Conservation (phyloP, 2,888 invertebrate species). For the Cryptocephalus primarius region DNA sequence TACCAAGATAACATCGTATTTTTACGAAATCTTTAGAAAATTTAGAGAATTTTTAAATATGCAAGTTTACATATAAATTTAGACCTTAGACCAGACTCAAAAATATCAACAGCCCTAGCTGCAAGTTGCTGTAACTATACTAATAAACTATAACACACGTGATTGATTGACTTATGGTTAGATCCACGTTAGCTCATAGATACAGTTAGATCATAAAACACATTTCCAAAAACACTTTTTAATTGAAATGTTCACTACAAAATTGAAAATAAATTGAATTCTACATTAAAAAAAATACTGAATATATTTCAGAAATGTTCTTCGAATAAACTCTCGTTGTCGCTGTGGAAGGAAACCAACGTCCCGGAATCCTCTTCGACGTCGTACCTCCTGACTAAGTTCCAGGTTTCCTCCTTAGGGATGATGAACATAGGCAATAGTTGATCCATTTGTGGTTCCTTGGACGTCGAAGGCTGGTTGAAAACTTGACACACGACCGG, state of each 20-base stretch:
- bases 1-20: no score
- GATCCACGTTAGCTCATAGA: no score
- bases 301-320: constrained; percentile 20
- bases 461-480: constrained; percentile 12
- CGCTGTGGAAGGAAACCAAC: constrained; percentile 30
- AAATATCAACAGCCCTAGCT: no score
- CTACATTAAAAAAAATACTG: no score
- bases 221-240: neutral
- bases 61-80: no score
- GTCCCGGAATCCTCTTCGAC: constrained; percentile 35
- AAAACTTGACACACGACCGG: constrained; percentile 20
- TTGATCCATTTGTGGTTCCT: constrained; percentile 23
- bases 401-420: constrained; percentile 32
- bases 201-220: neutral
- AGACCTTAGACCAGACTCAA: no score
- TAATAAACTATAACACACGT: no score
- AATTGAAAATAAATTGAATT: neutral
- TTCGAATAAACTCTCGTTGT: constrained; percentile 23
- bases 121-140: no score
- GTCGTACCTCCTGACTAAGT: constrained; percentile 33
- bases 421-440: constrained; percentile 31
- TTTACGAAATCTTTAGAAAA: no score
- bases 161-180: no score
- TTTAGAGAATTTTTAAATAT: no score
- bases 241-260: neutral